Conservation (phyloP, 2,888 invertebrate species). For the Polydrusus cervinus region DNA sequence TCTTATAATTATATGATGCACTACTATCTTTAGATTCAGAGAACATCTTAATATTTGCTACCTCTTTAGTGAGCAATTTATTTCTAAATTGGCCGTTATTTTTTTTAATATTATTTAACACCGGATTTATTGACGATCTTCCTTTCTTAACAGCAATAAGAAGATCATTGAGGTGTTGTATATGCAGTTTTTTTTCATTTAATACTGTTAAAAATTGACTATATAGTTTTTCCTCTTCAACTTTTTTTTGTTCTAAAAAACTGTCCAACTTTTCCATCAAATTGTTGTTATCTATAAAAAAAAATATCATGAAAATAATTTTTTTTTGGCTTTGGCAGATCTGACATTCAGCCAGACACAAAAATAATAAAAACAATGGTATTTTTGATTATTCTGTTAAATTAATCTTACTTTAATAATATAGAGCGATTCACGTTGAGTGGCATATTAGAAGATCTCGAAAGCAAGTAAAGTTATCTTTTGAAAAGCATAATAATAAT, state of each 20-base stretch:
- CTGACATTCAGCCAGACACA: too few species aligned
- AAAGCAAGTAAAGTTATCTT: too few species aligned
- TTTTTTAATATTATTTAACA: conserved; percentile 46
- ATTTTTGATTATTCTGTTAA: too few species aligned
- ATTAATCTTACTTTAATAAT: too few species aligned
- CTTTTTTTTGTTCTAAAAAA: conserved; percentile 59
- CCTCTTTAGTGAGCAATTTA: conserved; percentile 14
- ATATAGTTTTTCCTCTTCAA: conserved; percentile 63
- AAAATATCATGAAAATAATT: too few species aligned
- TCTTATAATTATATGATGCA: conserved; percentile 53
- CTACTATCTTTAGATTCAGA: conserved; percentile 57
- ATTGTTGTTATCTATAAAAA: conserved; percentile 54
- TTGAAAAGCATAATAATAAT: too few species aligned
- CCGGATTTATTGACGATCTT: conserved; percentile 57
- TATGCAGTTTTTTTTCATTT: conserved; percentile 68
- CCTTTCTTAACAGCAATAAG: conserved; percentile 62
- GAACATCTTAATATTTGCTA: conserved; percentile 47
- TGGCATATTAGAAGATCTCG: too few species aligned
- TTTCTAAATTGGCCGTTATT: conserved; percentile 1
- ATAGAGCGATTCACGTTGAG: too few species aligned
- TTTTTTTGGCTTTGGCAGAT: too few species aligned
- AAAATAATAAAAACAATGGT: too few species aligned
- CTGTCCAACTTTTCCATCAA: conserved; percentile 59
- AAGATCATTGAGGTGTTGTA: conserved; percentile 66
- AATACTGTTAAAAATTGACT: conserved; percentile 64